Evolutionary conservation across 2,113 vertebrate genomes (phyloP).

Genomic region (Mesembrinibis cayennensis): DNA sequence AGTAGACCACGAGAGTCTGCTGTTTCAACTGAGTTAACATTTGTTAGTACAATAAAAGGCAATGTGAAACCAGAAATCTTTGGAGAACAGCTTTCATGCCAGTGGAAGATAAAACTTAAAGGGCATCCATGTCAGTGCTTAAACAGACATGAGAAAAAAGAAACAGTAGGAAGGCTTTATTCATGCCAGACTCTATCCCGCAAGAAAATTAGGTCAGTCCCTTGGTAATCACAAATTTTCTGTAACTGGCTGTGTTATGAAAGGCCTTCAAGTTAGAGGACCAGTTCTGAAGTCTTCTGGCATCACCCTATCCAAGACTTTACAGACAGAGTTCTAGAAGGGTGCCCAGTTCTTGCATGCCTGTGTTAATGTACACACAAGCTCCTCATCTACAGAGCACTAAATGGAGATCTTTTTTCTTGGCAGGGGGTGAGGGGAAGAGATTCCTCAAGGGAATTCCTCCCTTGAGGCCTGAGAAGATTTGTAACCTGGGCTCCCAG

Average conservation of each 20-base stretch:
- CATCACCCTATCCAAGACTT: background rate
- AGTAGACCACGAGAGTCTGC: background rate
- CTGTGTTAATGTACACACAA: accelerated
- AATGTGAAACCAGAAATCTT: background rate
- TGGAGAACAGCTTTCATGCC: background rate
- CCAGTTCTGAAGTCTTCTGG: background rate
- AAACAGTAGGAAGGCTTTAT: background rate
- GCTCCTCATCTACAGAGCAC: background rate
- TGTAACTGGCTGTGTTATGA: background rate
- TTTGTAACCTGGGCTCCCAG: background rate
- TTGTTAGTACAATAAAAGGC: background rate
- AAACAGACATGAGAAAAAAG: background rate
- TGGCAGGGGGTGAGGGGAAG: background rate
- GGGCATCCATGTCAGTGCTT: background rate
- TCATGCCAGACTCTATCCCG: background rate
- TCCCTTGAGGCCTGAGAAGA: background rate
- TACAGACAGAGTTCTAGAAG: background rate
- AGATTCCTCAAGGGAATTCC: background rate
- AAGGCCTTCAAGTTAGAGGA: background rate
- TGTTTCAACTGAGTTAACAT: background rate
- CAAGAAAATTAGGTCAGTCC: background rate
- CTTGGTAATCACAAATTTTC: background rate
- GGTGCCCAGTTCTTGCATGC: background rate
- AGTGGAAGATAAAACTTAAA: background rate
- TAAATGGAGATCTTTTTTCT: background rate